Evolutionary conservation across 2,797 vertebrate species (phyloP), one percentile per base, ranked within the genome.

Genomic region (Danio tinwini): DNA sequence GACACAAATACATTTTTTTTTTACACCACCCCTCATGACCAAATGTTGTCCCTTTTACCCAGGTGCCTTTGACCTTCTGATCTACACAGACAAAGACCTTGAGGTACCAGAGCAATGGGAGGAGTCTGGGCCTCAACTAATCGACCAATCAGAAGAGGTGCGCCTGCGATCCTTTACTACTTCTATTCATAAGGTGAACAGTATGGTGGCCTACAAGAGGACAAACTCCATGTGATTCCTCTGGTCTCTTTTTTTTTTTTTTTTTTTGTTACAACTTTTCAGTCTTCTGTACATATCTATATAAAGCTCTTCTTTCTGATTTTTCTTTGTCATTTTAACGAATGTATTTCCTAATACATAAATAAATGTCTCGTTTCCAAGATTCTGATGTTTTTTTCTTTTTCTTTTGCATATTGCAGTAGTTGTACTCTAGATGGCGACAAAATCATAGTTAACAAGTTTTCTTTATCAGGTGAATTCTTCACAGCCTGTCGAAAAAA

Each of bases 1-100:
- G n/a, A n/a, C n/a, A n/a, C n/a, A 1, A 3, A 29, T 29, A 1
- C 29, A 29, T 29, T 29, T 29, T 1, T 29, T 29, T 1, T 29
- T 29, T 29, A 1, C 29, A 29, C 3, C 29, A 29, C 29, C 3
- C 29, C 29, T 29, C 12, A 1, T 13, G 29, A 29, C 6, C 14
- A 19, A 11, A 14, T 37, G 45, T 49, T 62, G 73, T n/a, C 3
- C 7, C 42, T 37, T 29, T 29, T 65, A 6, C 29, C 37, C 86
- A 99, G 98, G 98, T 93, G 94, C 97, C 0, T 99, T 99, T 81
- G 97, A 99, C 90, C 94, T 99, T 59, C 94, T 99, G 69, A 94
- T 99, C 83, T 98, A 98, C 87, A 99, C 98, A 0, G 97, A 98
- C 87, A 99, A 98, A 90, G 96, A 98, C 63, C 81, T 96, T 86